phyloP scores from a whole-genome alignment of 2,113 vertebrate species.

The Phrynosoma platyrhinos region DNA sequence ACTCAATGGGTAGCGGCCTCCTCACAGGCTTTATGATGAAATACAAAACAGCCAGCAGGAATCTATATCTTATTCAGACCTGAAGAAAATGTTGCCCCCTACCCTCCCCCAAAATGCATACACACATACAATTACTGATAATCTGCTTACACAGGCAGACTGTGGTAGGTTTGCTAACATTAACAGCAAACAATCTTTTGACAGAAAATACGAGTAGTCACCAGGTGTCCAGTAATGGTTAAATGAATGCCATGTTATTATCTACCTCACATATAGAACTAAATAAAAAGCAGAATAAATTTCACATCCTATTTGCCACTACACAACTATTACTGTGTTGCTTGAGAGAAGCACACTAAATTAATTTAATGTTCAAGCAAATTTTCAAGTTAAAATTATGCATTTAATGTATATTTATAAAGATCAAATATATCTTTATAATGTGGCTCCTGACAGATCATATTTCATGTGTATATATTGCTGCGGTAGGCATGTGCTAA shows the following conservation, averaged over 20 bases:
- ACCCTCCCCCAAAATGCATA: slow-evolving; percentile 89
- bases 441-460: slow-evolving; percentile 55
- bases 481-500: slow-evolving; percentile 29
- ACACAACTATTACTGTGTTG: slow-evolving; percentile 70
- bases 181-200: slow-evolving; percentile 93
- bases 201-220: slow-evolving; percentile 89
- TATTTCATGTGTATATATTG: slow-evolving; percentile 62
- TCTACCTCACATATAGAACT: slow-evolving; percentile 88
- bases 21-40: slow-evolving; percentile 91
- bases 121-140: slow-evolving; percentile 95
- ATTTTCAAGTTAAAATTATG: slow-evolving; percentile 62
- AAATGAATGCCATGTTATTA: slow-evolving; percentile 90
- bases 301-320: slow-evolving; percentile 75
- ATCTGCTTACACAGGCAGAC: slow-evolving; percentile 92
- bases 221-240: slow-evolving; percentile 92
- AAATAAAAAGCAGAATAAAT: slow-evolving; percentile 83
- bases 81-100: slow-evolving; percentile 89
- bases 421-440: slow-evolving; percentile 63
- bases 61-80: slow-evolving; percentile 92
- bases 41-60: slow-evolving; percentile 93
- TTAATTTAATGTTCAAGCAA: slow-evolving; percentile 67
- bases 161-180: slow-evolving; percentile 91
- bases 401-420: slow-evolving; percentile 67
- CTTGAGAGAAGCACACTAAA: slow-evolving; percentile 67
- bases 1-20: slow-evolving; percentile 90